Evolutionary conservation across 2,113 vertebrate genomes (phyloP).

Genomic region (Prionailurus bengalensis): DNA sequence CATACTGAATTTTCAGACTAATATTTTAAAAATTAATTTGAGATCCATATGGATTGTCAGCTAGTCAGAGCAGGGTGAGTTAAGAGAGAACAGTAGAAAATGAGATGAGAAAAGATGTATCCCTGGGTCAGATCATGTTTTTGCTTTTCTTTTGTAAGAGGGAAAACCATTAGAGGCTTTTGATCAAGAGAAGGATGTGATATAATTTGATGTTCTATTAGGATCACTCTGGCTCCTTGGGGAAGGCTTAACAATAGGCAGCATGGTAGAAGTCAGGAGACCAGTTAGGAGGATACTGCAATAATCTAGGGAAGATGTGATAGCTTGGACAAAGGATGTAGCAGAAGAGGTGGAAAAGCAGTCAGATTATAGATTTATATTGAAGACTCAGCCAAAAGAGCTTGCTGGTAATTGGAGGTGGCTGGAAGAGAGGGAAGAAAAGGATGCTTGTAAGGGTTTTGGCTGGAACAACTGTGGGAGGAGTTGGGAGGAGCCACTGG

Average conservation of each 20-base stretch:
- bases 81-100: background rate
- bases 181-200: background rate
- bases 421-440: background rate
- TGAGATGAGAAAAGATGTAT: background rate
- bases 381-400: background rate
- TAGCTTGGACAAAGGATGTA: background rate
- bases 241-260: background rate
- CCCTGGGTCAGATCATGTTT: background rate
- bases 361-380: background rate
- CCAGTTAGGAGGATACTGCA: background rate
- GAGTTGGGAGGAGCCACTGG: background rate
- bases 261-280: background rate
- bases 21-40: slow-evolving; percentile 55
- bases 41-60: background rate
- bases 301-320: background rate
- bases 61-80: background rate
- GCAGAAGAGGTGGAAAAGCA: background rate
- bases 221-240: background rate
- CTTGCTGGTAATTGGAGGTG: background rate
- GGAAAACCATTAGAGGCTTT: background rate
- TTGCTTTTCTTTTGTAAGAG: background rate
- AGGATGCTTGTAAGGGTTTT: background rate
- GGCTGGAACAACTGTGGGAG: background rate
- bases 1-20: background rate
- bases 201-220: background rate